Evolutionary conservation across 2,113 vertebrate species (phyloP).

Genomic region (Sander vitreus): DNA sequence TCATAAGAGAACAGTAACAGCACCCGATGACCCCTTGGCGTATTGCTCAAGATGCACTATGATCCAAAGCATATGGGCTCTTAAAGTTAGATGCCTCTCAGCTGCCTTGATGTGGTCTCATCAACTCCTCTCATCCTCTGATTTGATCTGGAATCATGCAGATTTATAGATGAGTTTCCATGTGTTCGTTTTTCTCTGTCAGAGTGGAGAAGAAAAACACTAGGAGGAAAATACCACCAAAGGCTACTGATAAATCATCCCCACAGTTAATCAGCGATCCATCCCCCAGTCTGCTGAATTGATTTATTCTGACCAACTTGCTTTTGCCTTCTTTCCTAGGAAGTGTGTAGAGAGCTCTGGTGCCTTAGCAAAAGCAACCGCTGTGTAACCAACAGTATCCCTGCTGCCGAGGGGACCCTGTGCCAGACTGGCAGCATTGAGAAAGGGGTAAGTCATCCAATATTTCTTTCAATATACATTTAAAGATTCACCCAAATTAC

Average conservation of each 20-base stretch:
- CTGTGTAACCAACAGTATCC: slow-evolving; percentile 99
- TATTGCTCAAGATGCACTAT: slow-evolving; percentile 62
- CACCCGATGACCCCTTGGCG: slow-evolving; percentile 58
- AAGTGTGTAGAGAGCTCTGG: slow-evolving; percentile 99
- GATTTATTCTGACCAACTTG: slow-evolving; percentile 94
- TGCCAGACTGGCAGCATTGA: slow-evolving; percentile 97
- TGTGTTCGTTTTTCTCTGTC: slow-evolving; percentile 16
- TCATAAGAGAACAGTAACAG: slow-evolving; percentile 67
- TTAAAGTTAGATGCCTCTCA: slow-evolving; percentile 31
- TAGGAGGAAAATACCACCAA: slow-evolving; percentile 22
- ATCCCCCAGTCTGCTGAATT: slow-evolving; percentile 29
- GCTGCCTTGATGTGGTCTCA: slow-evolving; percentile 40
- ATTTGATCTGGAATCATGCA: slow-evolving; percentile 37
- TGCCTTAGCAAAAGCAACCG: slow-evolving; percentile 99
- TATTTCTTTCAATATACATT: not conserved
- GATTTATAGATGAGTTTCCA: slow-evolving; percentile 45
- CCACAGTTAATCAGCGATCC: slow-evolving; percentile 11
- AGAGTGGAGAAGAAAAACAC: slow-evolving; percentile 28
- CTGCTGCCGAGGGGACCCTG: slow-evolving; percentile 96
- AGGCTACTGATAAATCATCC: slow-evolving; percentile 51
- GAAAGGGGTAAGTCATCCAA: slow-evolving; percentile 91
- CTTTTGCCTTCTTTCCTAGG: slow-evolving; percentile 99
- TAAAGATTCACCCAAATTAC: not conserved
- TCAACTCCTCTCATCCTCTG: slow-evolving; percentile 37
- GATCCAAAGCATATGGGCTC: slow-evolving; percentile 72